Percentiles rank a stretch among this genome's conserved stretches.
These are phyloP conservation scores for Chrysolina oricalcia DNA, from an alignment of 2,888 invertebrate genomes.

Conservation along the genomic window DNA sequence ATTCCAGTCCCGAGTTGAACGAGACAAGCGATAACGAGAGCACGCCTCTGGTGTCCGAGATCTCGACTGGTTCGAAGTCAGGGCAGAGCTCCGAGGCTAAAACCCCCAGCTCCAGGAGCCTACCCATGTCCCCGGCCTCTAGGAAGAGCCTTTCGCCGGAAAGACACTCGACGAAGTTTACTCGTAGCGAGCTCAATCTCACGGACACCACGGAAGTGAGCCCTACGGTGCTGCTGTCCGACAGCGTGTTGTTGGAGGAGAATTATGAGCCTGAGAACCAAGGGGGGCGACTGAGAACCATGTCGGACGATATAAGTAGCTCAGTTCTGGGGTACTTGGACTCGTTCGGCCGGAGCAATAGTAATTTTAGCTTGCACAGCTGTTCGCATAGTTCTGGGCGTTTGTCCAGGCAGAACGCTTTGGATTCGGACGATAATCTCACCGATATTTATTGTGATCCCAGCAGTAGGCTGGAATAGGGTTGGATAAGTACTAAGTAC, in stretches of 20 bases:
- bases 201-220: conserved; percentile 58
- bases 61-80: conserved; percentile 64
- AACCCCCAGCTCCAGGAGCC: conserved; percentile 63
- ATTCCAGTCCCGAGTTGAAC: conserved; percentile 67
- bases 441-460: conserved; percentile 67
- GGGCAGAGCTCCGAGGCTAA: conserved; percentile 62
- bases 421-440: conserved; percentile 66
- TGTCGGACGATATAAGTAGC: conserved; percentile 63
- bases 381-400: conserved; percentile 63
- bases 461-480: conserved; percentile 52
- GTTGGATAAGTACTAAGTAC: conserved; percentile 10
- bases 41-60: conserved; percentile 78
- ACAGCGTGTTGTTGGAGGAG: conserved; percentile 45
- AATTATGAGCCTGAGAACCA: conserved; percentile 44
- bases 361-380: conserved; percentile 64
- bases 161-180: conserved; percentile 42
- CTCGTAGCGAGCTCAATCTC: conserved; percentile 62
- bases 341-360: conserved; percentile 54
- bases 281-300: conserved; percentile 58
- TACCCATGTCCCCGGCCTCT: conserved; percentile 60
- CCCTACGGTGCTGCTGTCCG: conserved; percentile 52
- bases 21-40: conserved; percentile 78
- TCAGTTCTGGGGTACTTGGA: conserved; percentile 59
- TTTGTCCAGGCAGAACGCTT: conserved; percentile 66
- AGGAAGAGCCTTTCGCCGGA: conserved; percentile 60